phyloP scores from a whole-genome alignment of 2,888 invertebrate genomes.

The Drosophila histrio region DNA sequence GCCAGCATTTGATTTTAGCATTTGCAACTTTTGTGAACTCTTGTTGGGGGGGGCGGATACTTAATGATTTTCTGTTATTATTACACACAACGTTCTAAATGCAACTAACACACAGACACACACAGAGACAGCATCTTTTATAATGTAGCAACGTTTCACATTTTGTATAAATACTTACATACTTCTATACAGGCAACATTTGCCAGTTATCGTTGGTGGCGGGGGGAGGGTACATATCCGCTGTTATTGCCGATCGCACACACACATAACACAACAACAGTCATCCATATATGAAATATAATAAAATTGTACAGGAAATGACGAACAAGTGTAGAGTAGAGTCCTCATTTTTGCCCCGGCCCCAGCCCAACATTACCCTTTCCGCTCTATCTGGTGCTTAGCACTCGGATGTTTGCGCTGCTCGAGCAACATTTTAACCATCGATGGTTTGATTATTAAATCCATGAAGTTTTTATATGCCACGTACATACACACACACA shows the following conservation, averaged over 20 bases:
- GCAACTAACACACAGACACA: slow-evolving; percentile 15
- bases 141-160: slow-evolving; percentile 72
- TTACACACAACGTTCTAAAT: slow-evolving; percentile 35
- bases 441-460: slow-evolving; percentile 79
- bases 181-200: slow-evolving; percentile 34
- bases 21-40: slow-evolving; percentile 34
- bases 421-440: slow-evolving; percentile 73
- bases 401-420: slow-evolving; percentile 32
- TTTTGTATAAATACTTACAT: slow-evolving; percentile 70
- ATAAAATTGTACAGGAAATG: slow-evolving; percentile 82
- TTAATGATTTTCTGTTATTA: slow-evolving; percentile 56
- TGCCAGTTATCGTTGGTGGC: slow-evolving; percentile 36
- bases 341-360: slow-evolving; percentile 22
- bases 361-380: not conserved
- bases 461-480: slow-evolving; percentile 79
- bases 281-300: slow-evolving; percentile 73
- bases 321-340: slow-evolving; percentile 69
- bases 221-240: slow-evolving; percentile 32
- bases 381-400: slow-evolving; percentile 9
- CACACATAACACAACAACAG: slow-evolving; percentile 29
- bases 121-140: slow-evolving; percentile 41
- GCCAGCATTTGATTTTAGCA: no score
- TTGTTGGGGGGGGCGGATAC: slow-evolving; percentile 38
- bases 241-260: slow-evolving; percentile 49
- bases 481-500: slow-evolving; percentile 28